A percentile compares a stretch with the other conserved stretches of the same genome.
Evolutionary conservation across 2,888 invertebrate species (phyloP).

Genomic region (Scaptomyza parva): DNA sequence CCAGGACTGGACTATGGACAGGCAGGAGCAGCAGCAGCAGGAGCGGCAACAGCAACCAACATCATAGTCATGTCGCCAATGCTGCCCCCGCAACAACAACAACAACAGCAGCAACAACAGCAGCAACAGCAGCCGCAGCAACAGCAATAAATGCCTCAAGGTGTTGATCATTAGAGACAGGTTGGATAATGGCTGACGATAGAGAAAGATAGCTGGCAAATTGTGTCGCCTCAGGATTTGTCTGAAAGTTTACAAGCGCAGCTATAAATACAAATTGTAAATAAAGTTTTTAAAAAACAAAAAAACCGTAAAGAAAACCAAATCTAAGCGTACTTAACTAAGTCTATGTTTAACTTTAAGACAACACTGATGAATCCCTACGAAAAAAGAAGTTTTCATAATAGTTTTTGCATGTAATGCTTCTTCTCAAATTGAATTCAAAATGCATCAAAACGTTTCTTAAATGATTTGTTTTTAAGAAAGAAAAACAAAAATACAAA

Average conservation of each 20-base stretch:
- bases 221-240: slow-evolving; percentile 52
- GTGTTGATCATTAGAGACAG: slow-evolving; percentile 23
- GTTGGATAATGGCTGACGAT: neutral
- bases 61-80: slow-evolving; percentile 83
- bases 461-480: slow-evolving; percentile 25
- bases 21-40: slow-evolving; percentile 50
- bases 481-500: neutral
- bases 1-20: slow-evolving; percentile 68
- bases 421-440: slow-evolving; percentile 54
- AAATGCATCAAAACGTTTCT: slow-evolving; percentile 24
- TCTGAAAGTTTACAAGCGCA: slow-evolving; percentile 47
- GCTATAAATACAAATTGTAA: slow-evolving; percentile 76
- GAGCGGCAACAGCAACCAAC: slow-evolving; percentile 67
- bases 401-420: slow-evolving; percentile 66
- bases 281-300: slow-evolving; percentile 74
- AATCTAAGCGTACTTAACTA: slow-evolving; percentile 47
- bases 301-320: slow-evolving; percentile 24
- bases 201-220: slow-evolving; percentile 60
- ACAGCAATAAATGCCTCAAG: slow-evolving; percentile 35
- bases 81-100: slow-evolving; percentile 64
- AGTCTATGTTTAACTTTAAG: slow-evolving; percentile 67
- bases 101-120: slow-evolving; percentile 32
- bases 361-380: slow-evolving; percentile 36
- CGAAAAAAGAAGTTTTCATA: slow-evolving; percentile 30
- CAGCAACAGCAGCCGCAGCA: slow-evolving; percentile 50